Evolutionary conservation across 2,888 invertebrate species (phyloP).

Genomic region (Caenorhabditis sp.): DNA sequence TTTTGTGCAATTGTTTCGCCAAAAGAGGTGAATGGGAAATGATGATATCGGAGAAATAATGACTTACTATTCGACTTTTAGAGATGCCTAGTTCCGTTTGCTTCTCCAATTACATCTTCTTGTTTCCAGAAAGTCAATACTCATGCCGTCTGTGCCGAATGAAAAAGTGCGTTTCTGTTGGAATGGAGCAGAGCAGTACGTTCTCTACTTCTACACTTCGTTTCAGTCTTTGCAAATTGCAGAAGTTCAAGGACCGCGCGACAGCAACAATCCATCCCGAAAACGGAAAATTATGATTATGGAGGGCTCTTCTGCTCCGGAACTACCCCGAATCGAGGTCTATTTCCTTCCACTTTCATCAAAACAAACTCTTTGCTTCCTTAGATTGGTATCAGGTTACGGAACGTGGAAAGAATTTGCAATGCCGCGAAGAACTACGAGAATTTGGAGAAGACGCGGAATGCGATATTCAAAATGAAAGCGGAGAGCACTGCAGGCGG

Average conservation of each 20-base stretch:
- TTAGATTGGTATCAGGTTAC: constrained; percentile 4
- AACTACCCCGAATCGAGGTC: constrained; percentile 22
- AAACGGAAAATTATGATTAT: constrained; percentile 29
- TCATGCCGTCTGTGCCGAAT: constrained; percentile 41
- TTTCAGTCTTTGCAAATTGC: background rate
- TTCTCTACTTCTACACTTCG: background rate
- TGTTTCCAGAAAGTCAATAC: constrained; percentile 44
- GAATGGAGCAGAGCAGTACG: constrained; percentile 28
- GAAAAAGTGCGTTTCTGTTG: constrained; percentile 33
- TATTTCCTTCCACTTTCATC: background rate
- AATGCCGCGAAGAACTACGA: constrained; percentile 12
- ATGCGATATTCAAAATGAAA: constrained; percentile 16
- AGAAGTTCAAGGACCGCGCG: constrained; percentile 46
- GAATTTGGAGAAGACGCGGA: constrained; percentile 22
- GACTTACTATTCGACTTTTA: background rate
- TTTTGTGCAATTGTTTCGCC: constrained; percentile 29
- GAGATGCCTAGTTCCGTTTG: background rate
- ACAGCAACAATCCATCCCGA: constrained; percentile 11
- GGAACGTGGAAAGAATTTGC: constrained; percentile 5
- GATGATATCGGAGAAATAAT: too few species aligned
- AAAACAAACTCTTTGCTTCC: background rate
- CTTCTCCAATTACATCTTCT: too few species aligned
- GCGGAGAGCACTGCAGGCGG: background rate
- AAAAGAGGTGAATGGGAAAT: constrained; percentile 19
- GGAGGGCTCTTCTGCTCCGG: constrained; percentile 3